phyloP scores from a whole-genome alignment of 1,140 invertebrate genomes.

The Bathynomus jamesi region DNA sequence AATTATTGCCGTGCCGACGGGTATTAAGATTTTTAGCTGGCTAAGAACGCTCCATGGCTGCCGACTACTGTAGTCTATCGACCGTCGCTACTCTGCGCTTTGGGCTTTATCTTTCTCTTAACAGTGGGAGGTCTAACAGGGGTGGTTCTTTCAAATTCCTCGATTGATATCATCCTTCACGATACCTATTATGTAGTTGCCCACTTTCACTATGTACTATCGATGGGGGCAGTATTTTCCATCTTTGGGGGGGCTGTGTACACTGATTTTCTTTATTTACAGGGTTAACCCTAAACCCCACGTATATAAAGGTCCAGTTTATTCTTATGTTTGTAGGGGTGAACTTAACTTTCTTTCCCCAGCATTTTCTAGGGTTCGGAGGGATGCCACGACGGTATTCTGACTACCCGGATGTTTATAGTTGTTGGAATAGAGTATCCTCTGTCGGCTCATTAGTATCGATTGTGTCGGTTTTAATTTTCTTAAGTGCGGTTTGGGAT shows the following conservation, averaged over 20 bases:
- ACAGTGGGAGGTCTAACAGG: slow-evolving; percentile 47
- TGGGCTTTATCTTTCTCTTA: slow-evolving; percentile 64
- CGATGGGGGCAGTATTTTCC: slow-evolving; percentile 44
- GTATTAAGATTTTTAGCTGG: slow-evolving; percentile 57
- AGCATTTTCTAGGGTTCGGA: slow-evolving; percentile 63
- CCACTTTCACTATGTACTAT: slow-evolving; percentile 59
- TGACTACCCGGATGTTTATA: slow-evolving; percentile 64
- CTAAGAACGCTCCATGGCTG: slow-evolving; percentile 42
- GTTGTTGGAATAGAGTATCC: no score
- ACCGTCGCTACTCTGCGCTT: slow-evolving; percentile 52
- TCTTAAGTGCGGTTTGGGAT: no score
- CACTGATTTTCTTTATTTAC: slow-evolving; percentile 42
- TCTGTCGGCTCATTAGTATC: no score
- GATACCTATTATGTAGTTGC: slow-evolving; percentile 68
- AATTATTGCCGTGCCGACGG: slow-evolving; percentile 54
- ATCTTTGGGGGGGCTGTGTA: slow-evolving; percentile 43
- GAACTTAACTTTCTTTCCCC: slow-evolving; percentile 55
- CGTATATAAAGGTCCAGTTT: slow-evolving; percentile 11
- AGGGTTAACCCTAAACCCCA: slow-evolving; percentile 35
- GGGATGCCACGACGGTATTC: slow-evolving; percentile 64
- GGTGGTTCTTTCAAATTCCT: slow-evolving; percentile 58
- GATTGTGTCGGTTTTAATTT: no score
- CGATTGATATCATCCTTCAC: slow-evolving; percentile 61
- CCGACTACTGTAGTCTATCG: slow-evolving; percentile 49
- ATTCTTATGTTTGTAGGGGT: slow-evolving; percentile 12